Evolutionary conservation across 2,797 vertebrate genomes (phyloP).

Genomic region (Notolepis coatsorum): DNA sequence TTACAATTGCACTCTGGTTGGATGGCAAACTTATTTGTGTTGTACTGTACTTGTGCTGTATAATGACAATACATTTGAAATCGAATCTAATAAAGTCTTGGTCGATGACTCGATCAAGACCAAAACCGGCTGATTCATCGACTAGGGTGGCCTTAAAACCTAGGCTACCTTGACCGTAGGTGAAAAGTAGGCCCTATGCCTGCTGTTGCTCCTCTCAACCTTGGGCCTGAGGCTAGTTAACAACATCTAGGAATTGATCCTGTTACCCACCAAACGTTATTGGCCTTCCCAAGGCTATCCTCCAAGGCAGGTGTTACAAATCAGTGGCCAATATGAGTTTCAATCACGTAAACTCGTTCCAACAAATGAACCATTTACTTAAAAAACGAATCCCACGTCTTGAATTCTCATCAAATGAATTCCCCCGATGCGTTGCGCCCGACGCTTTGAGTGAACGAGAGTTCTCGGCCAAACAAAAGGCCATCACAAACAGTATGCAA

Average conservation of each 20-base stretch:
- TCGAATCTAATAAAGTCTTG: no score
- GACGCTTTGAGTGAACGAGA: conserved; percentile 6
- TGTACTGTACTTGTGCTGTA: no score
- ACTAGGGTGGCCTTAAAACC: no score
- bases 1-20: no score
- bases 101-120: no score
- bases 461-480: conserved; percentile 38
- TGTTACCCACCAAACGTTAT: neutral
- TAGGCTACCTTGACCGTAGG: no score
- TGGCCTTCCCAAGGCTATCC: no score
- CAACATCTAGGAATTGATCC: neutral
- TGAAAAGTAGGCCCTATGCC: neutral
- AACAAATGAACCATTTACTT: neutral
- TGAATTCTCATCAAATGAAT: conserved; percentile 6
- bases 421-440: conserved; percentile 21
- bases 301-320: no score
- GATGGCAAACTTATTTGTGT: no score
- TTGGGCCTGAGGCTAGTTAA: neutral
- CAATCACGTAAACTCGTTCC: neutral
- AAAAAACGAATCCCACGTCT: conserved; percentile 4
- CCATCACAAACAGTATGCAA: conserved; percentile 66
- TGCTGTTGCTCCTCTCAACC: neutral
- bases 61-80: no score
- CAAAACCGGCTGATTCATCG: no score
- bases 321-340: neutral